Evolutionary conservation across 2,888 invertebrate species (phyloP).

Genomic region (Muschampia plurimacula): DNA sequence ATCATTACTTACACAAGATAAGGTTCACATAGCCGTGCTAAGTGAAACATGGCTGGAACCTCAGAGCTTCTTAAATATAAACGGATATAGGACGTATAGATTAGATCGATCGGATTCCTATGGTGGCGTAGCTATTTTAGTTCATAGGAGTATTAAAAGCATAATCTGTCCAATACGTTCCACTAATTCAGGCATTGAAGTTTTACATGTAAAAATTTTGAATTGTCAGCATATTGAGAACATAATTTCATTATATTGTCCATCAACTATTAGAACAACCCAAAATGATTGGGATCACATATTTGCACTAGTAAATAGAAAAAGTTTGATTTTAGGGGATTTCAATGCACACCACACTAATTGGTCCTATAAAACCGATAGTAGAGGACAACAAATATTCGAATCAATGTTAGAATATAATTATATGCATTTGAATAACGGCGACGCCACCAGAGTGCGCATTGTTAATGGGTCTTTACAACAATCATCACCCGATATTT

Average conservation of each 20-base stretch:
- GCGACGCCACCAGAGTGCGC: conserved; percentile 28
- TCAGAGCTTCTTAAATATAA: conserved; percentile 18
- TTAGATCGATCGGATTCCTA: conserved; percentile 24
- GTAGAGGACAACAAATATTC: conserved; percentile 35
- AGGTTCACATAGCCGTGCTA: conserved; percentile 38
- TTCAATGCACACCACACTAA: conserved; percentile 41
- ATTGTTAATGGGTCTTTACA: conserved; percentile 27
- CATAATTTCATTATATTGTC: conserved; percentile 39
- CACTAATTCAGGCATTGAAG: conserved; percentile 28
- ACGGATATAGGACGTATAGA: conserved; percentile 24
- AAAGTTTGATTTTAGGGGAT: conserved; percentile 33
- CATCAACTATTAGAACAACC: conserved; percentile 20
- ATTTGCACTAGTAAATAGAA: conserved; percentile 24
- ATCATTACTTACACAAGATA: conserved; percentile 24
- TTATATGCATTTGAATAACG: conserved; percentile 37
- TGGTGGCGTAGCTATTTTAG: conserved; percentile 33
- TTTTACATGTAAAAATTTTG: conserved; percentile 31
- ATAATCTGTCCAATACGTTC: background rate
- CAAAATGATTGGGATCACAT: conserved; percentile 39
- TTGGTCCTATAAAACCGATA: conserved; percentile 40
- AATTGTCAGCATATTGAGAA: conserved; percentile 40
- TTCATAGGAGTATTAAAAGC: conserved; percentile 30
- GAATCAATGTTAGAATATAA: conserved; percentile 27
- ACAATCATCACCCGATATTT: conserved; percentile 39
- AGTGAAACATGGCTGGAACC: conserved; percentile 40